phyloP scores from a whole-genome alignment of 1,140 invertebrate species.

The Linepithema humile region DNA sequence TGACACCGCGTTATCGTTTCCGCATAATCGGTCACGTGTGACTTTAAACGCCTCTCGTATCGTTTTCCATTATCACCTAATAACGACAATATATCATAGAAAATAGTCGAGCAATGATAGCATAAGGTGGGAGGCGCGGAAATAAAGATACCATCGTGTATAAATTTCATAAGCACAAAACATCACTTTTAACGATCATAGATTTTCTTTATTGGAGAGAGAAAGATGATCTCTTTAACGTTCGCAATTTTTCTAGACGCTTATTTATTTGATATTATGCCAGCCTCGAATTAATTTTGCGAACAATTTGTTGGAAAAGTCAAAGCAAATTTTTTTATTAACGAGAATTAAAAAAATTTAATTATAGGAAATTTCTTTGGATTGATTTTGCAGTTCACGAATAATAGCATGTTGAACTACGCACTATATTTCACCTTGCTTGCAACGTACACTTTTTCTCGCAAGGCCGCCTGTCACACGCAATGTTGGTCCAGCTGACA shows the following conservation, averaged over 20 bases:
- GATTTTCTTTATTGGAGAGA: neutral
- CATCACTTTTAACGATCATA: neutral
- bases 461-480: neutral
- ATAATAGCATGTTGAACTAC: neutral
- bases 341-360: neutral
- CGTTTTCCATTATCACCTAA: neutral
- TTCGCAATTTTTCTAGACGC: neutral
- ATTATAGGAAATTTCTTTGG: neutral
- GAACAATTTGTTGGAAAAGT: neutral
- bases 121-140: neutral
- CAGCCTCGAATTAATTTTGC: neutral
- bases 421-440: neutral
- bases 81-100: neutral
- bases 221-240: neutral
- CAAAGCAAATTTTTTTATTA: neutral
- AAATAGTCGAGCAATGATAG: neutral
- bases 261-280: neutral
- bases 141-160: neutral
- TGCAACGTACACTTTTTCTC: neutral
- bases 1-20: neutral
- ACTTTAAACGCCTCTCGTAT: neutral
- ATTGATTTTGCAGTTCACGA: neutral
- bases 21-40: neutral
- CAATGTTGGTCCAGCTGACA: slow-evolving; percentile 4
- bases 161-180: neutral